Percentiles rank a stretch among this genome's conserved stretches.
phyloP scores from a whole-genome alignment of 1,140 invertebrate genomes.

The Hylyphantes graminicola region DNA sequence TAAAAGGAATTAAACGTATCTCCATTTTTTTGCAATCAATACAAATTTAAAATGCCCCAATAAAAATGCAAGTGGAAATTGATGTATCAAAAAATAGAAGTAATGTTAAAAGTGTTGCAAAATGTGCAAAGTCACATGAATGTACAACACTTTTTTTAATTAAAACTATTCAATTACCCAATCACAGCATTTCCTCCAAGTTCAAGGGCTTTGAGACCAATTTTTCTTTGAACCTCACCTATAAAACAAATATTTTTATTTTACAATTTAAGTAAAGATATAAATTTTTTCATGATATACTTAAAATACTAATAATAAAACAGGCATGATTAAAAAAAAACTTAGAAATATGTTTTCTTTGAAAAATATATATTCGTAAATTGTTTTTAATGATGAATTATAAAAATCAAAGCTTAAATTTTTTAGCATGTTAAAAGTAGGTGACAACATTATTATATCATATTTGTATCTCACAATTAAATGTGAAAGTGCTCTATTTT shows the following conservation, averaged over 20 bases:
- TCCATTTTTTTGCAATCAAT: neutral
- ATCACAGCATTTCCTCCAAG: constrained; percentile 95
- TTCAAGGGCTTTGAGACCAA: constrained; percentile 93
- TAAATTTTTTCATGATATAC: neutral
- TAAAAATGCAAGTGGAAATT: neutral
- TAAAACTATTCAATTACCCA: constrained; percentile 71
- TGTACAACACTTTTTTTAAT: neutral
- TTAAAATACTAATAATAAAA: neutral
- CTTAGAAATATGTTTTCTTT: too few relatives aligned
- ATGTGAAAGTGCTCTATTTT: too few relatives aligned
- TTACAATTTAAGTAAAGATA: too few relatives aligned
- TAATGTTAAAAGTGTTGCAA: neutral
- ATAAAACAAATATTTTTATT: constrained; percentile 44
- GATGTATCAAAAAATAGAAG: neutral
- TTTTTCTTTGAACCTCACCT: constrained; percentile 91
- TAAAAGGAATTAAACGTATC: neutral
- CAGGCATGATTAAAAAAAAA: neutral
- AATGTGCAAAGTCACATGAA: neutral
- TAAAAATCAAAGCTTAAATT: too few relatives aligned
- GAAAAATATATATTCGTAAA: too few relatives aligned
- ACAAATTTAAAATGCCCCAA: neutral
- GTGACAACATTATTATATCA: too few relatives aligned
- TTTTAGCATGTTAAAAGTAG: too few relatives aligned
- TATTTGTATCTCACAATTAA: too few relatives aligned
- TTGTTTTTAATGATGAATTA: too few relatives aligned